These are phyloP conservation scores for Pseudomyrmex gracilis DNA, from an alignment of 1,140 invertebrate species.

Conservation along the genomic window DNA sequence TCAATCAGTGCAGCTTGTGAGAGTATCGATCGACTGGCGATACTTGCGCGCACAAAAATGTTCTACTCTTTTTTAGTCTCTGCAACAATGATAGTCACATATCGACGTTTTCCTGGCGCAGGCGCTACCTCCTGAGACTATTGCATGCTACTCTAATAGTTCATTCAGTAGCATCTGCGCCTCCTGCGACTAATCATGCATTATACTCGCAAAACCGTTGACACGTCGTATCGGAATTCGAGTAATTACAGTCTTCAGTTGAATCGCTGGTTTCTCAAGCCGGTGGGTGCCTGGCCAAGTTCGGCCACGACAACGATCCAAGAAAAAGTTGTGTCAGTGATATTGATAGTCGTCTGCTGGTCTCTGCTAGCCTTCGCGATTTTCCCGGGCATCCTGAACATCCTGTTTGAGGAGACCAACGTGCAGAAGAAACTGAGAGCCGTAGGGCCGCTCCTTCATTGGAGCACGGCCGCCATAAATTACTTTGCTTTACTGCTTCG, in stretches of 20 bases:
- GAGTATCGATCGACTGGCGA: constrained; percentile 32
- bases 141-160: neutral
- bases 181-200: neutral
- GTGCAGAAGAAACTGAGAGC: constrained; percentile 1
- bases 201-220: neutral
- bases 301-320: neutral
- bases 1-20: neutral
- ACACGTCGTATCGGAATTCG: neutral
- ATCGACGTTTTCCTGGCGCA: constrained; percentile 13
- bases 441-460: constrained; percentile 52
- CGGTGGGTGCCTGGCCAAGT: constrained; percentile 60
- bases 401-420: constrained; percentile 33
- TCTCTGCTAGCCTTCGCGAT: constrained; percentile 4
- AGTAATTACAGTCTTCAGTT: constrained; percentile 44
- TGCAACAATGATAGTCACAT: neutral
- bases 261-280: constrained; percentile 62
- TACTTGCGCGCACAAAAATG: constrained; percentile 2
- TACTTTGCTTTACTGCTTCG: constrained; percentile 51
- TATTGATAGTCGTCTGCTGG: constrained; percentile 23
- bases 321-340: constrained; percentile 6
- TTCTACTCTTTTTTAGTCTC: neutral
- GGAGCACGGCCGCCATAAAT: constrained; percentile 48
- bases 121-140: constrained; percentile 15
- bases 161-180: constrained; percentile 10
- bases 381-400: constrained; percentile 7